Conservation (phyloP, 2,113 vertebrate genomes). For the Scartelaos histophorus region DNA sequence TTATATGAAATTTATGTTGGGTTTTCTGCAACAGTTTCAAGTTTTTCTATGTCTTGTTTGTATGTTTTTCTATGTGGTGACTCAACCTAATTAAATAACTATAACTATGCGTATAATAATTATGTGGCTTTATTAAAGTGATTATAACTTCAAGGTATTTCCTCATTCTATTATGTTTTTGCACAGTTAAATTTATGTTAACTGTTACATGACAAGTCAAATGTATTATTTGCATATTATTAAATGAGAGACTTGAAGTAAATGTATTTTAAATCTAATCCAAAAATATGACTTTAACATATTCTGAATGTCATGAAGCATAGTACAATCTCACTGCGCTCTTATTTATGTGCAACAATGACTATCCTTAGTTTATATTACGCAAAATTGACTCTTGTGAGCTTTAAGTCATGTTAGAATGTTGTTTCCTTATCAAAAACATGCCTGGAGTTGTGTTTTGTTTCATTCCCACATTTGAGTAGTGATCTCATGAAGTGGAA, state of each 20-base stretch:
- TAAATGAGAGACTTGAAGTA: not conserved
- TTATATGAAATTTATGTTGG: not conserved
- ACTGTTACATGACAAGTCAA: not conserved
- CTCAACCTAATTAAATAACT: not conserved
- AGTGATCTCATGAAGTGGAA: too few species aligned
- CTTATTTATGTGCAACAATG: too few species aligned
- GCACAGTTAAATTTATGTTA: not conserved
- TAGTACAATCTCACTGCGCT: too few species aligned
- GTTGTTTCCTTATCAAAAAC: too few species aligned
- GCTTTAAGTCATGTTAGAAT: too few species aligned
- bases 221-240: not conserved
- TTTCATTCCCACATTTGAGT: too few species aligned
- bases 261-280: not conserved
- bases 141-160: not conserved
- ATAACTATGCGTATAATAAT: not conserved
- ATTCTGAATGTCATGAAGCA: too few species aligned
- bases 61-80: not conserved
- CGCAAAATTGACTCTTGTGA: too few species aligned
- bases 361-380: too few species aligned
- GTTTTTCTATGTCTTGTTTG: not conserved
- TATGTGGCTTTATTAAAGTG: not conserved
- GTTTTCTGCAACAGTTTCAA: not conserved
- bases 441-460: too few species aligned
- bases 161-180: not conserved
- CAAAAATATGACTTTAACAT: too few species aligned